phyloP scores from a whole-genome alignment of 2,113 vertebrate genomes.

The Otolemur garnettii region DNA sequence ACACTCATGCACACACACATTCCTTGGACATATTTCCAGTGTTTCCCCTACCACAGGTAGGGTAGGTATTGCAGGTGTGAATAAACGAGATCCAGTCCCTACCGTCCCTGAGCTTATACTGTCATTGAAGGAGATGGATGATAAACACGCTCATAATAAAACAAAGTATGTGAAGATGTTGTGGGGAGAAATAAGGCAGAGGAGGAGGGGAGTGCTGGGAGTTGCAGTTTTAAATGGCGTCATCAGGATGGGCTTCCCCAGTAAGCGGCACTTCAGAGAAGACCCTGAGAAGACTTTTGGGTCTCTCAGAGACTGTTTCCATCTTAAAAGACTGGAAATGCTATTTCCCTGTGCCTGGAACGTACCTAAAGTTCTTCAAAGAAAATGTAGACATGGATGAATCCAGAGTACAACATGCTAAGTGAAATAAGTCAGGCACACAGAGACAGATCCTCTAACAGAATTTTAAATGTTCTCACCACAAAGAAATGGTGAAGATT shows the following conservation, averaged over 20 bases:
- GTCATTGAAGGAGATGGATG: background rate
- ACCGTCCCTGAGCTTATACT: background rate
- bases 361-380: background rate
- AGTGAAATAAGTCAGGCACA: background rate
- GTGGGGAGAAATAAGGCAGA: background rate
- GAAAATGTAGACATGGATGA: background rate
- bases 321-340: background rate
- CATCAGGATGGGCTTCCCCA: background rate
- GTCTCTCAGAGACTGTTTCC: background rate
- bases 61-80: background rate
- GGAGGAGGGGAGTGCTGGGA: background rate
- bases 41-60: background rate
- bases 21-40: background rate
- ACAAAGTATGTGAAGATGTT: background rate
- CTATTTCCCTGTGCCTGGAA: background rate
- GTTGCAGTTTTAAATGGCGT: background rate
- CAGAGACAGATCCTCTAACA: background rate
- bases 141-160: background rate
- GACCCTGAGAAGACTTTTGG: background rate
- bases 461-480: background rate
- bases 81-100: background rate
- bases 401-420: background rate
- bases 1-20: accelerated
- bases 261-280: background rate
- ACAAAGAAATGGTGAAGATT: background rate